Base-by-base conservation (phyloP, 2,888 invertebrate genomes). In the Cephonodes hylas region DNA sequence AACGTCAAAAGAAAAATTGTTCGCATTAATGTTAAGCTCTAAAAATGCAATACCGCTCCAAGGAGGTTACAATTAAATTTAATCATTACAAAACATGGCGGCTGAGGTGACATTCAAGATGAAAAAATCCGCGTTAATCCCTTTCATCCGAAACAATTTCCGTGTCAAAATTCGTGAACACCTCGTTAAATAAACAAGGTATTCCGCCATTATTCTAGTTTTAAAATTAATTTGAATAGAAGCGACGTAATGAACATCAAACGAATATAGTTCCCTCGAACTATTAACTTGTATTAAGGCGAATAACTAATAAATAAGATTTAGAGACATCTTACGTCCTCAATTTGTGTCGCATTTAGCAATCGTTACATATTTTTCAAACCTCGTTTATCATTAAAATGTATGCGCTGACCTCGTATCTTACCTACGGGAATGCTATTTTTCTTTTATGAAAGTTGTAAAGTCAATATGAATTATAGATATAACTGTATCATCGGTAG, bases 231-330 rank as follows among this genome's bases (percentile, higher is more conserved):
- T 77, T 18, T 73, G 73, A 84, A 88, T 83, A 84, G 86, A 85
- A 84, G 82, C 79, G 75, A 68, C 38, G 76, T 83, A 88, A 89
- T 88, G 84, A 84, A 87, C 85, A 84, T 89, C 87, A 88, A 89
- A 89, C 79, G 84, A 80, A 78, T 77, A 74, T 78, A 81, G 71
- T 81, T 81, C 73, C 75, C 74, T 76, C 74, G 72, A 80, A 82
- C 85, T 85, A 87, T 89, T 88, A 88, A 81, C 84, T 78, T 83
- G 83, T 79, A 83, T 85, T 86, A 87, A 83, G 81, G 72, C 78
- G 80, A 80, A 84, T 85, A 85, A 82, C 83, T 85, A 88, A 86
- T 90, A 88, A 90, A 89, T 85, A 84, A 84, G 80, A 88, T 88
- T 85, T 75, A 80, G 75, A 65, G 75, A 71, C 72, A 66, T 73